Conservation (phyloP, 1,140 invertebrate genomes). For the Rhopalosiphum padi region DNA sequence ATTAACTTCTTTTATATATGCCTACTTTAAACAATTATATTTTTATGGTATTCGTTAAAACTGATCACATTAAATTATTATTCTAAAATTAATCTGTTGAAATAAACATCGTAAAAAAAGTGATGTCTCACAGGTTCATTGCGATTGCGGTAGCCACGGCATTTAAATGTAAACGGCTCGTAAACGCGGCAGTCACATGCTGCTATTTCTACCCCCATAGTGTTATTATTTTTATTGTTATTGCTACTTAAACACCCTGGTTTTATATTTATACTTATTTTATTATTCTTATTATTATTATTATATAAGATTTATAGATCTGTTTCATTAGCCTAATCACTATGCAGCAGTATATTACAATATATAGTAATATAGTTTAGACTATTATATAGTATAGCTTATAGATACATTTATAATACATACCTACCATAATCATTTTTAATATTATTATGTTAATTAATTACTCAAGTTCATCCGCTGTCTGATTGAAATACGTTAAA, state of each 20-base stretch:
- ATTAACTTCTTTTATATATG: not conserved
- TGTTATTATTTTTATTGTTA: constrained; percentile 49
- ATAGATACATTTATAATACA: not conserved
- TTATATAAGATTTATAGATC: not conserved
- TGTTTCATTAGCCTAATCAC: constrained; percentile 26
- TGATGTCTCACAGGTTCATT: not conserved
- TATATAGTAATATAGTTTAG: not conserved
- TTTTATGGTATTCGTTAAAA: not conserved
- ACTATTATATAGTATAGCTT: not conserved
- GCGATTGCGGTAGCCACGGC: not conserved
- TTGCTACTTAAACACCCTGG: constrained; percentile 41
- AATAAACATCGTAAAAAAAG: constrained; percentile 31
- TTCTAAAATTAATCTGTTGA: constrained; percentile 12
- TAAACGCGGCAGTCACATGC: constrained; percentile 8
- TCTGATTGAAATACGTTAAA: constrained; percentile 14
- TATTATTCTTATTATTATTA: not conserved
- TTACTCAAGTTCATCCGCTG: not conserved
- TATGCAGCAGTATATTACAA: not conserved
- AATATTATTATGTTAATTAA: constrained; percentile 36
- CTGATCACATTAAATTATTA: not conserved
- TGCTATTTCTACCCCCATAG: not conserved
- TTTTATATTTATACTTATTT: constrained; percentile 34
- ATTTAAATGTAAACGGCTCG: constrained; percentile 49
- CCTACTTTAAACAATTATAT: not conserved
- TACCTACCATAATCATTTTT: not conserved